A percentile compares a stretch with the other conserved stretches of the same genome.
phyloP scores from a whole-genome alignment of 2,888 invertebrate species.

The Brenthis daphne region DNA sequence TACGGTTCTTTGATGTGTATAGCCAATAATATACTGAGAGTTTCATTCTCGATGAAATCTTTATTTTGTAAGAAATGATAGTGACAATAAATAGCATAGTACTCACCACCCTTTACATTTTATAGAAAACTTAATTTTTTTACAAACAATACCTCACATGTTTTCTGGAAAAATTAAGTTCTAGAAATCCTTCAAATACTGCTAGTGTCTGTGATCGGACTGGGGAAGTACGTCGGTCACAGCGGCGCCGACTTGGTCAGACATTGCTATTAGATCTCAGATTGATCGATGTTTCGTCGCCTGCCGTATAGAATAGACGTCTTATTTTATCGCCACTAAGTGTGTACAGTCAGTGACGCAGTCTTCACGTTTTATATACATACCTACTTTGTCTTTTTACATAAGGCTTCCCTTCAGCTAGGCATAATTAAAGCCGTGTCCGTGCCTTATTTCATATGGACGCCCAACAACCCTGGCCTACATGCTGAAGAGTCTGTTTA shows the following conservation, averaged over 20 bases:
- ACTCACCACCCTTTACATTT: too few relatives aligned
- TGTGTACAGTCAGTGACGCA: conserved; percentile 42
- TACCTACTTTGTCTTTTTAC: conserved; percentile 50
- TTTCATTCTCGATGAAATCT: too few relatives aligned
- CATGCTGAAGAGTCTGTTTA: conserved; percentile 39
- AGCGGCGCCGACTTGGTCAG: conserved; percentile 74
- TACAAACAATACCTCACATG: too few relatives aligned
- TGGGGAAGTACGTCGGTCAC: conserved; percentile 65
- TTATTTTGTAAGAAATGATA: too few relatives aligned
- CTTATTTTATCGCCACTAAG: conserved; percentile 46
- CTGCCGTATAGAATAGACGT: conserved; percentile 54
- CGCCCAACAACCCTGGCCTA: conserved; percentile 40
- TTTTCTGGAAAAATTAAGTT: conserved; percentile 5
- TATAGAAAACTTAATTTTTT: too few relatives aligned
- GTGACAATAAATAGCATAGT: too few relatives aligned
- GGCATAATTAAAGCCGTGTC: conserved; percentile 51
- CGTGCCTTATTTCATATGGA: conserved; percentile 40
- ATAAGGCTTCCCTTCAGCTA: conserved; percentile 58
- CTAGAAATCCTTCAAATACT: conserved; percentile 30
- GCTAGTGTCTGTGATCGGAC: conserved; percentile 47
- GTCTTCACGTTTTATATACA: conserved; percentile 49
- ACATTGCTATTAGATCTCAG: conserved; percentile 70
- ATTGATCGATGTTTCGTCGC: conserved; percentile 72
- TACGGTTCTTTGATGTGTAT: too few relatives aligned
- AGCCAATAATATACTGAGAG: too few relatives aligned